Evolutionary conservation across 2,797 vertebrate species (phyloP), one percentile per base, ranked within the genome.

Genomic region (Mareca strepera): DNA sequence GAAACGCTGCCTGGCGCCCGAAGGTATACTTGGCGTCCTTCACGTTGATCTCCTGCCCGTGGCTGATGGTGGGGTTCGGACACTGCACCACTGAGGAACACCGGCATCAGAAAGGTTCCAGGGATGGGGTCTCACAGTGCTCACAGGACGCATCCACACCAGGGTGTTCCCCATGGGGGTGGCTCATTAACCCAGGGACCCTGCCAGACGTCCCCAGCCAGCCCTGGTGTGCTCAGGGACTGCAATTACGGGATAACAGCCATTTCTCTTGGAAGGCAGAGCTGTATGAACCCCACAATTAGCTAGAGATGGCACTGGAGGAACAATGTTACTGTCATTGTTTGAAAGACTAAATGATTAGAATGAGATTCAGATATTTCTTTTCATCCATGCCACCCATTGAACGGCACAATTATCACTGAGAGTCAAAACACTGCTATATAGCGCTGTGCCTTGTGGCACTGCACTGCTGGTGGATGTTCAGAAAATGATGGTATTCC

Each of bases 101-200:
- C 11, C 74, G 12, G 10, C 6, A 3, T 3, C 48, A 43, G n/a
- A 67, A 70, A 31, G 31, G 8, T 67, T 17, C 31, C 7, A 3
- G 41, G 43, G 29, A 58, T 15, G 46, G 11, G 33, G 11, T 16
- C 18, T 4, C 46, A 10, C 35, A 29, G 18, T 44, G 37, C 33
- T 17, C 29, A 16, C n/a, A 11, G 41, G 29, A 50, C 29, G 3
- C 2, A 0, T 35, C n/a, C 5, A 4, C 52, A 43, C 0, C 0
- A 20, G 44, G 12, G 11, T 8, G 8, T 9, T 50, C n/a, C 53
- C 75, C 11, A 17, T 1, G 0, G 18, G 0, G 37, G 4, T 1
- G 29, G 8, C 25, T 29, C 17, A 3, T 60, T 28, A 76, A 23
- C 6, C 77, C 53, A 11, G 39, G 55, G 21, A 28, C 11, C 28